Percentiles rank a stretch among this genome's conserved stretches.
phyloP scores from a whole-genome alignment of 1,140 invertebrate species.

The Apocrypta bakeri region DNA sequence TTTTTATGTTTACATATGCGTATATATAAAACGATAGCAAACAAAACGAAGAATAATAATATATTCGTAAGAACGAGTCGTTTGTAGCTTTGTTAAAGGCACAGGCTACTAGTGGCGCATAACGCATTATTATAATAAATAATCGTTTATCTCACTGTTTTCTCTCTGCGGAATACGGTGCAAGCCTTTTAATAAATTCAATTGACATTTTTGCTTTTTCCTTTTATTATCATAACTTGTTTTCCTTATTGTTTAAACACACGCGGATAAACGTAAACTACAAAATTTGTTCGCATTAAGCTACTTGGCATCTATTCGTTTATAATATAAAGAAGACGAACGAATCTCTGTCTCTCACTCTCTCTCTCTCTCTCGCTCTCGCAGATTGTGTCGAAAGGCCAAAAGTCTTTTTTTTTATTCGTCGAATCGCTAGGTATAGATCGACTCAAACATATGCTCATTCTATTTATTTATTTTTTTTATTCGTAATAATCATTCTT shows the following conservation, averaged over 20 bases:
- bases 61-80: constrained; percentile 56
- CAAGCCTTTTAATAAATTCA: constrained; percentile 18
- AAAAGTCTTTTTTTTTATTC: constrained; percentile 15
- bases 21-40: no score
- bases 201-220: background rate
- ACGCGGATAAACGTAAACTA: constrained; percentile 27
- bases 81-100: constrained; percentile 67
- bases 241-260: constrained; percentile 12
- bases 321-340: constrained; percentile 37
- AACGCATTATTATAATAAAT: constrained; percentile 62
- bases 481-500: background rate
- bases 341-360: background rate
- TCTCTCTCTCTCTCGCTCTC: background rate
- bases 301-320: constrained; percentile 41
- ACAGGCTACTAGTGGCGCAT: constrained; percentile 68
- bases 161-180: constrained; percentile 12
- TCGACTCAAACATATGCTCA: constrained; percentile 2
- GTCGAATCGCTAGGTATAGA: background rate
- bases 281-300: constrained; percentile 28
- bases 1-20: no score
- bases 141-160: constrained; percentile 31
- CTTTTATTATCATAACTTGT: constrained; percentile 20
- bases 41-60: background rate
- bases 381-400: background rate
- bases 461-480: background rate